phyloP scores from a whole-genome alignment of 2,113 vertebrate genomes.

The Phycodurus eques region DNA sequence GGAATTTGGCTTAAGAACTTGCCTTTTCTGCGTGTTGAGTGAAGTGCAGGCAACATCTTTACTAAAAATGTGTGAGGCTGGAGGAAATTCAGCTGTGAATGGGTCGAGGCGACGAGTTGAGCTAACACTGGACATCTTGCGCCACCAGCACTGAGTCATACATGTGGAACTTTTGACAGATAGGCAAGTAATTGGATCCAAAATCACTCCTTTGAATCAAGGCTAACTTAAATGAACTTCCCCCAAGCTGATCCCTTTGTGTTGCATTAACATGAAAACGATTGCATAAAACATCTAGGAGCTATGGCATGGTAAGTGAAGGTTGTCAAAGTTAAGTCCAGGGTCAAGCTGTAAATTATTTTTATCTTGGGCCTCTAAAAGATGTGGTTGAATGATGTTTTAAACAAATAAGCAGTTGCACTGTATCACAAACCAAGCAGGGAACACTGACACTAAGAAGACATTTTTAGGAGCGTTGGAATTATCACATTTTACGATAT shows the following conservation, averaged over 20 bases:
- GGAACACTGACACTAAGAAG: constrained; percentile 18
- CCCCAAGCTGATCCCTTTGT: constrained; percentile 33
- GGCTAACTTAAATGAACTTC: constrained; percentile 23
- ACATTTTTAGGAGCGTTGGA: constrained; percentile 20
- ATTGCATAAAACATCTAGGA: constrained; percentile 9
- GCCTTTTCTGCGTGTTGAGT: constrained; percentile 2
- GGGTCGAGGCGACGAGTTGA: background rate
- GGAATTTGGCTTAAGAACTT: constrained; percentile 34
- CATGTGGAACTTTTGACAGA: constrained; percentile 26
- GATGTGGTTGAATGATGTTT: constrained; percentile 47
- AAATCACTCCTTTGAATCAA: constrained; percentile 8
- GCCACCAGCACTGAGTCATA: background rate
- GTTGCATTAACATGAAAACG: background rate
- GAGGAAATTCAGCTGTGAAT: constrained; percentile 11
- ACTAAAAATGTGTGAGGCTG: background rate
- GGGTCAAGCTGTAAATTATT: constrained; percentile 63
- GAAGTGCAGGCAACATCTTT: constrained; percentile 17
- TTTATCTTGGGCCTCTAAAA: constrained; percentile 47
- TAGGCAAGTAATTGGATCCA: constrained; percentile 29
- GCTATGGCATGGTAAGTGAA: constrained; percentile 16
- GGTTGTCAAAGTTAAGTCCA: constrained; percentile 51
- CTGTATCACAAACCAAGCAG: constrained; percentile 31
- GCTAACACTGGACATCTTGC: background rate
- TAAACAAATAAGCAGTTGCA: constrained; percentile 45
- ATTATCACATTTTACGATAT: constrained; percentile 26